Evolutionary conservation across 2,888 invertebrate genomes (phyloP).

Genomic region (Drosophila picticornis): DNA sequence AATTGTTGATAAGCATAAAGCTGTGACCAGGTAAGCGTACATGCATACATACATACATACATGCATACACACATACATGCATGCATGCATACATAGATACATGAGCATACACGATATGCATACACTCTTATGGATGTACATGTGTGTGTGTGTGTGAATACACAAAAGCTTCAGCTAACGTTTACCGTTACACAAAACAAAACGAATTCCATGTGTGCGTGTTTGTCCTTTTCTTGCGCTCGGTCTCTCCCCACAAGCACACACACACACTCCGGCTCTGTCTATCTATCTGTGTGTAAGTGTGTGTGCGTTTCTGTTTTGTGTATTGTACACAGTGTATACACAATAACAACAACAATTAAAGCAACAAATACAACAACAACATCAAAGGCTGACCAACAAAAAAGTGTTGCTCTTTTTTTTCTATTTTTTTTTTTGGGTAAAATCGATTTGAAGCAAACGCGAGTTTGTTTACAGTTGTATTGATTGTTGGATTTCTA

Average conservation of each 20-base stretch:
- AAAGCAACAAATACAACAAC: slow-evolving; percentile 37
- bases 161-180: slow-evolving; percentile 48
- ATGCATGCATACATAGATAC: neutral
- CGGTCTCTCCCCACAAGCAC: slow-evolving; percentile 7
- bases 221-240: slow-evolving; percentile 42
- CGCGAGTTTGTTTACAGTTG: slow-evolving; percentile 72
- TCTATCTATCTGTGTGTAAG: slow-evolving; percentile 13
- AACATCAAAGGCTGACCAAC: slow-evolving; percentile 49
- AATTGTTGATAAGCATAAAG: slow-evolving; percentile 67
- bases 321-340: slow-evolving; percentile 49
- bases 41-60: slow-evolving; percentile 11
- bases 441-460: slow-evolving; percentile 75
- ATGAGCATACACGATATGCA: neutral
- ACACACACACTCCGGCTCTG: slow-evolving; percentile 8
- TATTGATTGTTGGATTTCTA: slow-evolving; percentile 73
- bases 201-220: slow-evolving; percentile 46
- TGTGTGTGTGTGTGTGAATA: slow-evolving; percentile 14
- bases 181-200: slow-evolving; percentile 68
- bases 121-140: slow-evolving; percentile 14
- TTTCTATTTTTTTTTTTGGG: slow-evolving; percentile 45
- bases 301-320: slow-evolving; percentile 30
- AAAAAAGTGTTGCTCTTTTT: slow-evolving; percentile 13
- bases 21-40: slow-evolving; percentile 60
- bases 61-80: neutral
- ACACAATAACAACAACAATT: slow-evolving; percentile 67